Conservation (phyloP, 2,113 vertebrate species). For the Clarias magur region DNA sequence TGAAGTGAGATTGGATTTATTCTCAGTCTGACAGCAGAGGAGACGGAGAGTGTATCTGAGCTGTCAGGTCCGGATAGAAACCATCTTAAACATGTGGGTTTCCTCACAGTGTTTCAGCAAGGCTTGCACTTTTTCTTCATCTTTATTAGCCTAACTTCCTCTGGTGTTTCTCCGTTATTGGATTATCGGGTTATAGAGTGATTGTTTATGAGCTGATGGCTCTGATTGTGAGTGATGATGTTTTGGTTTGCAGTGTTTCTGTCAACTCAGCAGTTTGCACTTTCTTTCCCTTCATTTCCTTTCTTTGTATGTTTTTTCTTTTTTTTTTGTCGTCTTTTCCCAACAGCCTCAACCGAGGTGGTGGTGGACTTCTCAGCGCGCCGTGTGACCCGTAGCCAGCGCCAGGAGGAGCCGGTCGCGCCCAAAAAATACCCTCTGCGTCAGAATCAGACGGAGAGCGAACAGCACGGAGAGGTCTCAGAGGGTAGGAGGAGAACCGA, state of each 20-base stretch:
- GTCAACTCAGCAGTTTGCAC: background rate
- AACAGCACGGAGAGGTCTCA: constrained; percentile 82
- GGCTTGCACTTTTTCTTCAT: background rate
- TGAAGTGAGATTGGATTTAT: background rate
- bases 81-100: background rate
- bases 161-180: background rate
- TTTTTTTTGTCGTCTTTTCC: background rate
- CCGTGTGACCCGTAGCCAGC: constrained; percentile 92
- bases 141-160: background rate
- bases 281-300: background rate
- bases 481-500: constrained; percentile 78
- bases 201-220: background rate
- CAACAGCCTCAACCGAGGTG: constrained; percentile 78
- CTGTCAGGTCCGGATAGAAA: background rate
- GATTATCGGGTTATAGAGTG: background rate
- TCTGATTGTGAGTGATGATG: background rate
- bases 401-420: constrained; percentile 82
- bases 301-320: background rate
- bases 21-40: background rate
- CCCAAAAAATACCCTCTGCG: constrained; percentile 91
- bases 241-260: background rate
- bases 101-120: background rate
- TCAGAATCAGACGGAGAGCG: constrained; percentile 90
- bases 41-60: background rate
- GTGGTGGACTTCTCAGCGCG: constrained; percentile 82